Evolutionary conservation across 2,797 vertebrate species (phyloP).

Genomic region (Gambelia wislizenii): DNA sequence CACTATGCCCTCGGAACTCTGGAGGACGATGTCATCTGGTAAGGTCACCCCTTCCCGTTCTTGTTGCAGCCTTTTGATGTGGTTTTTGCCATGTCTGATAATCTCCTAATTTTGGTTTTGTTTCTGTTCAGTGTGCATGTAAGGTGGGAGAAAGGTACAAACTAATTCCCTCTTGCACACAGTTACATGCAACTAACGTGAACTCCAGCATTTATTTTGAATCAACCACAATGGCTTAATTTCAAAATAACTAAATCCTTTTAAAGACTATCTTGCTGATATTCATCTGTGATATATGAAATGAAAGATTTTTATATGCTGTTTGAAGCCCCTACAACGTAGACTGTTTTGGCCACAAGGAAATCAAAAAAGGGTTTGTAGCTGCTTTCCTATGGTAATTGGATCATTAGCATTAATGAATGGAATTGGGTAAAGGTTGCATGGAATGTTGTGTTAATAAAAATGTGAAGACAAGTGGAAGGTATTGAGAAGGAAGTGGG

Average conservation of each 20-base stretch:
- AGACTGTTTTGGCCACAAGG: not conserved
- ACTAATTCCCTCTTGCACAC: not conserved
- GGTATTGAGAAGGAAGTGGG: not conserved
- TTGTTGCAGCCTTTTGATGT: too few relatives aligned
- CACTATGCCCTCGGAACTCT: too few relatives aligned
- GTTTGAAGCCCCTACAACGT: not conserved
- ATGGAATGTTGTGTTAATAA: constrained; percentile 1
- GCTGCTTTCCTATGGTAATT: constrained; percentile 12
- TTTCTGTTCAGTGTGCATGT: not conserved
- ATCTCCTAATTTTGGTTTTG: not conserved
- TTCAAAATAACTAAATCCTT: constrained; percentile 5
- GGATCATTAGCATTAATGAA: constrained; percentile 16
- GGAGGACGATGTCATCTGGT: too few relatives aligned
- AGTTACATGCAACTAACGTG: not conserved
- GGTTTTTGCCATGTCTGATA: too few relatives aligned
- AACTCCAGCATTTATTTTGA: not conserved
- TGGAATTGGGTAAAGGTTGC: not conserved
- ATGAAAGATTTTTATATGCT: constrained; percentile 4
- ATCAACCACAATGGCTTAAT: not conserved
- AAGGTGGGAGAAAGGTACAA: not conserved
- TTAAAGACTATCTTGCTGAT: not conserved
- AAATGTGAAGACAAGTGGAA: constrained; percentile 2
- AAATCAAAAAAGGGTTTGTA: not conserved
- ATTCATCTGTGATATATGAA: constrained; percentile 7
- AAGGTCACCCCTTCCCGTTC: too few relatives aligned